Evolutionary conservation across 2,888 invertebrate species (phyloP).

Genomic region (Congeria kusceri): DNA sequence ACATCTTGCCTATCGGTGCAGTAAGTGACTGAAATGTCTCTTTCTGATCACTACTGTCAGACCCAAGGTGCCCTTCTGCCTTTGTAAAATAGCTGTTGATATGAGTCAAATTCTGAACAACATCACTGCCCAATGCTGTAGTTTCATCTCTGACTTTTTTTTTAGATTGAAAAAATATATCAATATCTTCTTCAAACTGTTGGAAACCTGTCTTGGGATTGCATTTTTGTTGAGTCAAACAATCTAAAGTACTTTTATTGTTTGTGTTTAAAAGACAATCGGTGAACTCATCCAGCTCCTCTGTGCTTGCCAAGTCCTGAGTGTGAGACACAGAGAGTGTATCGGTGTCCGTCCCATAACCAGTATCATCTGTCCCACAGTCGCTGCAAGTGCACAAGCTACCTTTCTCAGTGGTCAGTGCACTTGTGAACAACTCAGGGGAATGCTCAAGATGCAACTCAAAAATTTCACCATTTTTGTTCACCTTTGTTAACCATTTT

Average conservation of each 20-base stretch:
- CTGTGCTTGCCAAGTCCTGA: constrained; percentile 5
- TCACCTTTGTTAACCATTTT: constrained; percentile 65
- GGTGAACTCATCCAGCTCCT: constrained; percentile 37
- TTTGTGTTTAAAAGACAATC: constrained; percentile 2
- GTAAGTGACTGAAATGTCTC: too few species aligned
- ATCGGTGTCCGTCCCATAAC: constrained; percentile 71
- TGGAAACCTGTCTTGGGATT: neutral
- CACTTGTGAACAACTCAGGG: constrained; percentile 16
- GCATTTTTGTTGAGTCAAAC: too few species aligned
- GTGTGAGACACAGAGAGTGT: neutral
- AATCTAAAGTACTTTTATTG: too few species aligned
- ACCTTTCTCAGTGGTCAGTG: constrained; percentile 38
- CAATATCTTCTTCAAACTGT: constrained; percentile 55
- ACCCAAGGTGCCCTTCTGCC: neutral
- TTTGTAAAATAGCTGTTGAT: constrained; percentile 33
- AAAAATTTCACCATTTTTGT: constrained; percentile 72
- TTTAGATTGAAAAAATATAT: constrained; percentile 51
- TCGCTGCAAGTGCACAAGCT: constrained; percentile 54
- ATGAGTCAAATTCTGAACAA: constrained; percentile 29
- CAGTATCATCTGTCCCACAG: constrained; percentile 69
- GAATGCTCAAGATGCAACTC: constrained; percentile 65
- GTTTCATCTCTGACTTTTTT: constrained; percentile 14
- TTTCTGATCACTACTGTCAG: too few species aligned
- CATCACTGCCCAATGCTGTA: constrained; percentile 9
- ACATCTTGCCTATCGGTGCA: too few species aligned